Evolutionary conservation across 1,140 invertebrate genomes (phyloP).

Genomic region (Drosophila auraria): DNA sequence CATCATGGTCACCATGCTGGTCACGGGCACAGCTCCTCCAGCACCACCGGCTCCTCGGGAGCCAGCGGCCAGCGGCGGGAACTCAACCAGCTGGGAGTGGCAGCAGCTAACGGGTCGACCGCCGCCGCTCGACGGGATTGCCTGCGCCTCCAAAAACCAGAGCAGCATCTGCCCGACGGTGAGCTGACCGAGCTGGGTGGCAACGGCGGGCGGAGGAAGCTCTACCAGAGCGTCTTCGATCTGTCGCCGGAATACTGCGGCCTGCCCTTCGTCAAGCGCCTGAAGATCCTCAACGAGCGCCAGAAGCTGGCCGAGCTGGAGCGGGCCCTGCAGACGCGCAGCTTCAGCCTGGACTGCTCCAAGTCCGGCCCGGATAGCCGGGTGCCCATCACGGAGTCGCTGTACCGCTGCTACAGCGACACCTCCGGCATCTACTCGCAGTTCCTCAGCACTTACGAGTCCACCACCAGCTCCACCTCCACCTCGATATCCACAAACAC

Average conservation of each 20-base stretch:
- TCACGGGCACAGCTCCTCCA: conserved; percentile 38
- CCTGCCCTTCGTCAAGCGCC: conserved; percentile 94
- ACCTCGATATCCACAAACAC: conserved; percentile 62
- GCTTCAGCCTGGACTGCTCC: conserved; percentile 92
- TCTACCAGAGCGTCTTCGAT: conserved; percentile 90
- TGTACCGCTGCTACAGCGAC: conserved; percentile 89
- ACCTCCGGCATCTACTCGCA: conserved; percentile 81
- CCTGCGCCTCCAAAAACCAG: conserved; percentile 61
- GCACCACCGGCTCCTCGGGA: conserved; percentile 46
- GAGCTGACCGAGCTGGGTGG: conserved; percentile 21
- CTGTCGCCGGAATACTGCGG: conserved; percentile 94
- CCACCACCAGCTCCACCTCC: conserved; percentile 72
- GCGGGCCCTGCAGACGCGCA: conserved; percentile 89
- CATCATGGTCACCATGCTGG: conserved; percentile 25
- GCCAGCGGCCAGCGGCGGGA: conserved; percentile 23
- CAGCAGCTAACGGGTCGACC: conserved; percentile 4
- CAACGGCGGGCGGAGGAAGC: conserved; percentile 42
- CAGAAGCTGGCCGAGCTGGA: conserved; percentile 94
- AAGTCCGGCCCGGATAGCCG: conserved; percentile 87
- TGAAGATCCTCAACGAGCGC: conserved; percentile 94
- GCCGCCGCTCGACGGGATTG: conserved; percentile 42
- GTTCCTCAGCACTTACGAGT: conserved; percentile 75
- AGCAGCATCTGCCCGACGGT: conserved; percentile 59
- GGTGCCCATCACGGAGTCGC: conserved; percentile 86
- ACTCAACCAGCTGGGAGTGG: conserved; percentile 17